Conservation (phyloP, 2,888 invertebrate species). For the Lasioglossum oenotherae region DNA sequence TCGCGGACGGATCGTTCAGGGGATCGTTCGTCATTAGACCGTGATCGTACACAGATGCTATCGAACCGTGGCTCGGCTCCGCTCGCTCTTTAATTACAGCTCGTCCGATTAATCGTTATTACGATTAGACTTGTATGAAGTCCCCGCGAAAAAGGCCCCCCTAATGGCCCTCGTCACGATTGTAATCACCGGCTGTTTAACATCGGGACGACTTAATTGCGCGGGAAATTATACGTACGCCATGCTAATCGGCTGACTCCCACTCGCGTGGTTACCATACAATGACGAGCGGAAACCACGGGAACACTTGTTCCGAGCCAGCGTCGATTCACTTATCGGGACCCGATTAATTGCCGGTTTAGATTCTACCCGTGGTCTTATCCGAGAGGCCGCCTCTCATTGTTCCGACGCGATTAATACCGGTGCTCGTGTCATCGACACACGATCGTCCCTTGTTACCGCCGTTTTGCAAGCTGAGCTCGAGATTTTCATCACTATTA, state of each 20-base stretch:
- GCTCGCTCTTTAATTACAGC: conserved; percentile 44
- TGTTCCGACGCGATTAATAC: neutral
- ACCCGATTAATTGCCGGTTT: conserved; percentile 19
- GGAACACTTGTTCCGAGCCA: conserved; percentile 8
- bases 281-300: conserved; percentile 47
- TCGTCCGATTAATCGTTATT: conserved; percentile 48
- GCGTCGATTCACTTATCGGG: conserved; percentile 24
- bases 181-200: conserved; percentile 50
- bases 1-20: conserved; percentile 20
- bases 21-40: conserved; percentile 25
- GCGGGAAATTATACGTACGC: conserved; percentile 52
- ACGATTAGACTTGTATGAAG: conserved; percentile 43
- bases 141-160: conserved; percentile 1
- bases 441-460: neutral
- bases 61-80: neutral
- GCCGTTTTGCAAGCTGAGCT: neutral
- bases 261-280: conserved; percentile 63
- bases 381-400: neutral
- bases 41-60: conserved; percentile 12
- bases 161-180: conserved; percentile 33
- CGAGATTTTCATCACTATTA: neutral
- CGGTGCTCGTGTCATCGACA: neutral
- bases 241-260: conserved; percentile 51
- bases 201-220: conserved; percentile 60
- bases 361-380: neutral